Conservation (phyloP, 1,140 invertebrate species). For the Eubasilissa regina region DNA sequence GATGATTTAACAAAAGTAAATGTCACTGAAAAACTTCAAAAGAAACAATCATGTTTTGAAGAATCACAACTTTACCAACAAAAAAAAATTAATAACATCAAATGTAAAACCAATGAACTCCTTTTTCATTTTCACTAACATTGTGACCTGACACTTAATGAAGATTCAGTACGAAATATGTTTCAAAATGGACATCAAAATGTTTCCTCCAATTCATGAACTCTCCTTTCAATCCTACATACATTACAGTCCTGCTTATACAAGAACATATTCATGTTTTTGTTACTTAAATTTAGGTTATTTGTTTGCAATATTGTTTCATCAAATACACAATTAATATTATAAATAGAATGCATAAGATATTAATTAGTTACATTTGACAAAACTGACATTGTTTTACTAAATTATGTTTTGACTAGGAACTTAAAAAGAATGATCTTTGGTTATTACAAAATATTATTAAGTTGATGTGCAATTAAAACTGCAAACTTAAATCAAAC, state of each 20-base stretch:
- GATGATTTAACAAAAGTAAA: too few species aligned
- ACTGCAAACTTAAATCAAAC: neutral
- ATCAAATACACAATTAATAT: neutral
- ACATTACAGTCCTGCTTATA: neutral
- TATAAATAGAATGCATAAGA: conserved; percentile 2
- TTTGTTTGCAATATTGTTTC: neutral
- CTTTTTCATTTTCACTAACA: too few species aligned
- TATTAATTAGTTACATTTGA: conserved; percentile 13
- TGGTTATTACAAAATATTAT: conserved; percentile 12
- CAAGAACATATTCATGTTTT: neutral
- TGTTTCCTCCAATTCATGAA: too few species aligned
- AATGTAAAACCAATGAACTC: too few species aligned
- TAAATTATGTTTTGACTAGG: conserved; percentile 15
- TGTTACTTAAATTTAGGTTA: neutral
- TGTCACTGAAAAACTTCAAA: too few species aligned
- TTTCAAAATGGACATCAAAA: neutral
- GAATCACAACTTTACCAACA: too few species aligned
- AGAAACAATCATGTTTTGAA: too few species aligned
- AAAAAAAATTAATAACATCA: too few species aligned
- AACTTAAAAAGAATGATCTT: conserved; percentile 6
- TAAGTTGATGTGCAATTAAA: neutral
- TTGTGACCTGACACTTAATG: too few species aligned
- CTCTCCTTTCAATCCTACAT: neutral
- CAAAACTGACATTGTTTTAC: neutral
- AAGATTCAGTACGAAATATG: too few species aligned